Evolutionary conservation across 2,797 vertebrate genomes (phyloP).

Genomic region (Crypturellus tataupa): DNA sequence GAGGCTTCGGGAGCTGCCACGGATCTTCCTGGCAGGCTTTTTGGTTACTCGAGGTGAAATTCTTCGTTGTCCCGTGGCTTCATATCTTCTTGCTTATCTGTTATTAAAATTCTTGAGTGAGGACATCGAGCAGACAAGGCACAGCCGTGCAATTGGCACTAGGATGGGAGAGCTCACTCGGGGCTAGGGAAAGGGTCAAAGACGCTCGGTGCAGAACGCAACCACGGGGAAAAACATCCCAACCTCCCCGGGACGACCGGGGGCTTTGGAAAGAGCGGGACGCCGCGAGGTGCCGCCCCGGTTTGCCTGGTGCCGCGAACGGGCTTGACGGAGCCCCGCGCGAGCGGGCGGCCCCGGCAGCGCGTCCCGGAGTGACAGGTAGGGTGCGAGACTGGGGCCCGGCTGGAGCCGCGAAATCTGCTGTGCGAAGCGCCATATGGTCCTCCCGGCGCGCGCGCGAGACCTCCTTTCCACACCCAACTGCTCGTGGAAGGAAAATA

Average conservation of each 20-base stretch:
- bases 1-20: background rate
- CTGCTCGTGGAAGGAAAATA: slow-evolving; percentile 49
- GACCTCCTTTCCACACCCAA: slow-evolving; percentile 71
- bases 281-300: slow-evolving; percentile 15
- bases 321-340: slow-evolving; percentile 24
- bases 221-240: background rate
- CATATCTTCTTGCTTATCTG: background rate
- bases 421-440: slow-evolving; percentile 63
- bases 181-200: slow-evolving; percentile 29
- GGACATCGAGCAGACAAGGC: background rate
- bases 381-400: slow-evolving; percentile 73
- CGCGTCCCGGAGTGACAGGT: slow-evolving; percentile 66
- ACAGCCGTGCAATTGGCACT: background rate
- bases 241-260: background rate
- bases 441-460: background rate
- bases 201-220: background rate
- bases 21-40: background rate
- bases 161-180: background rate
- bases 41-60: background rate
- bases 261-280: background rate
- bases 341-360: slow-evolving; percentile 52
- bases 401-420: slow-evolving; percentile 73
- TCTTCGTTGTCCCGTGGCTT: background rate
- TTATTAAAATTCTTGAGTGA: background rate
- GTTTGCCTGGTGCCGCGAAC: background rate